A percentile compares a stretch with the other conserved stretches of the same genome.
Conservation (phyloP, 2,888 invertebrate species). For the Caenorhabditis sulstoni region DNA sequence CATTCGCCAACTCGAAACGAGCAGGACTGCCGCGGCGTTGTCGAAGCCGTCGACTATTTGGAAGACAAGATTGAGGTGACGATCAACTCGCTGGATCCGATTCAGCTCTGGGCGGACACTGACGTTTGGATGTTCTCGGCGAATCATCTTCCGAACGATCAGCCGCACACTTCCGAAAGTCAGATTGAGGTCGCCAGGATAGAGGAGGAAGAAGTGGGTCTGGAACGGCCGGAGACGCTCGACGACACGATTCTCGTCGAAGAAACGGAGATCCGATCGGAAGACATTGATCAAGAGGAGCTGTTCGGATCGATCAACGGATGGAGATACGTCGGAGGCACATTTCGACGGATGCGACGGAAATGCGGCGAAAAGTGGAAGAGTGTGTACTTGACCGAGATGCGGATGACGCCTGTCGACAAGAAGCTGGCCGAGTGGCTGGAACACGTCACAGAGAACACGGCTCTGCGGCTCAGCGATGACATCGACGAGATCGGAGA, state of each 20-base stretch:
- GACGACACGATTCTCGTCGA: not conserved
- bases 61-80: constrained; percentile 20
- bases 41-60: constrained; percentile 5
- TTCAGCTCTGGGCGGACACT: constrained; percentile 48
- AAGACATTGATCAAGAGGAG: constrained; percentile 6
- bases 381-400: constrained; percentile 32
- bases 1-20: constrained; percentile 5
- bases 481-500: constrained; percentile 34
- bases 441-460: constrained; percentile 2
- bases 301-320: constrained; percentile 26
- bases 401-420: constrained; percentile 32
- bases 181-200: no score
- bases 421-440: not conserved
- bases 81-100: not conserved
- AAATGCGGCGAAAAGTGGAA: constrained; percentile 34
- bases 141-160: not conserved
- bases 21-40: constrained; percentile 15
- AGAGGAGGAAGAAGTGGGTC: not conserved
- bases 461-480: constrained; percentile 10
- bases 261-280: not conserved
- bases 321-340: constrained; percentile 35
- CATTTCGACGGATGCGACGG: constrained; percentile 10
- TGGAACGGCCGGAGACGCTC: not conserved
- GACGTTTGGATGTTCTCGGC: constrained; percentile 40
- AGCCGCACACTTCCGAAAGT: not conserved